These are phyloP conservation scores for Gnathonemus longibarbis DNA, from an alignment of 2,113 vertebrate genomes.

Conservation along the genomic window DNA sequence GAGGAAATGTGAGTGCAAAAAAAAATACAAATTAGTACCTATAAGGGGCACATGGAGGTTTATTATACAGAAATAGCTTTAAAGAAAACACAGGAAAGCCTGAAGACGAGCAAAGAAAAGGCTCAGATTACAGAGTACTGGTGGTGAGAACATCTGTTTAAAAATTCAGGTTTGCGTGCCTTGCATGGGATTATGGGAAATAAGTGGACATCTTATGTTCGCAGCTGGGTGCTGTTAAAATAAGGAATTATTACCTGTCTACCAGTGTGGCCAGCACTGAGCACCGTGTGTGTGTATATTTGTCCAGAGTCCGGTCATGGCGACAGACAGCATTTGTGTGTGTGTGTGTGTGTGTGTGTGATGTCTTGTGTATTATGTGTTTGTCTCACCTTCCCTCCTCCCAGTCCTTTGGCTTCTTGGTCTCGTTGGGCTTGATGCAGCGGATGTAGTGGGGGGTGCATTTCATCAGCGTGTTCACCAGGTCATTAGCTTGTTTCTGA, in stretches of 20 bases:
- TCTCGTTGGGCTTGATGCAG: slow-evolving; percentile 98
- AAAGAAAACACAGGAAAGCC: neutral
- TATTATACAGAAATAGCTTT: neutral
- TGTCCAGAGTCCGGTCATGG: neutral
- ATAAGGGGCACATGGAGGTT: neutral
- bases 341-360: neutral
- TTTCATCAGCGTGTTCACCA: slow-evolving; percentile 94
- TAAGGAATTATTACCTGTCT: neutral
- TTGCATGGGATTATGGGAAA: neutral
- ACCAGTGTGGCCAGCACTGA: neutral
- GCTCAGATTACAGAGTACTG: neutral
- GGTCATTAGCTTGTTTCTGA: slow-evolving; percentile 96
- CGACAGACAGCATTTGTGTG: slow-evolving; percentile 7
- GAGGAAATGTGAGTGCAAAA: neutral
- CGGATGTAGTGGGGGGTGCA: slow-evolving; percentile 98
- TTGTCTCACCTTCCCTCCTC: slow-evolving; percentile 84
- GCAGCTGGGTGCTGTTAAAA: neutral
- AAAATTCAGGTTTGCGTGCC: neutral
- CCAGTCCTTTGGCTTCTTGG: slow-evolving; percentile 93
- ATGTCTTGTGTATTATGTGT: neutral
- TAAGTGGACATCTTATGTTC: neutral
- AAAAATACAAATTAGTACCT: neutral
- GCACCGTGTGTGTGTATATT: neutral
- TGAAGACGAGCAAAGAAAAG: neutral
- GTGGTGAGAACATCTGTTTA: neutral